Evolutionary conservation across 2,797 vertebrate genomes (phyloP).

Genomic region (Antrozous pallidus): DNA sequence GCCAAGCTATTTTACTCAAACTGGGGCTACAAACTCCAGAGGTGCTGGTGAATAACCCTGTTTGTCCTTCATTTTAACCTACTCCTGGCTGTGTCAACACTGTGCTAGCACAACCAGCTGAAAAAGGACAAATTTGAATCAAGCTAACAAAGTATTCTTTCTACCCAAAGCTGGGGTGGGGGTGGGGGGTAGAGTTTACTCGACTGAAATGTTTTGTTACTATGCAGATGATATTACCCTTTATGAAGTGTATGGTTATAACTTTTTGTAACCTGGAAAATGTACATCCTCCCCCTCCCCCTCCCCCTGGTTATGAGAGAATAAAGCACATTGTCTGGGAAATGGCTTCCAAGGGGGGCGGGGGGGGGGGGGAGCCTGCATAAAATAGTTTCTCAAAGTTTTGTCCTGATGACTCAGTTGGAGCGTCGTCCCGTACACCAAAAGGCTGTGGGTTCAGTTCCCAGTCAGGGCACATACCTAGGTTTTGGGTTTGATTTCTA

Average conservation of each 20-base stretch:
- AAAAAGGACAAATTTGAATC: neutral
- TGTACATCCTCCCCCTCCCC: accelerated
- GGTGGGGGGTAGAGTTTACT: neutral
- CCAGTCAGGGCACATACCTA: neutral
- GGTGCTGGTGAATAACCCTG: neutral
- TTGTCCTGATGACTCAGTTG: neutral
- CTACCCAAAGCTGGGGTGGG: neutral
- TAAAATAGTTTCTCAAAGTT: neutral
- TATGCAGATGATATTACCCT: neutral
- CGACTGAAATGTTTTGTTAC: neutral
- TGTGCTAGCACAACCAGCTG: neutral
- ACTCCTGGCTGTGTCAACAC: neutral
- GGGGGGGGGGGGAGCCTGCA: accelerated
- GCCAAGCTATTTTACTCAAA: neutral
- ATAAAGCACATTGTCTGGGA: neutral
- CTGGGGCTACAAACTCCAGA: neutral
- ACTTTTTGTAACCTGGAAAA: neutral
- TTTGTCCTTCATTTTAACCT: neutral
- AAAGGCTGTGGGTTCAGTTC: neutral
- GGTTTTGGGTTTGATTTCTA: neutral
- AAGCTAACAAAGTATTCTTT: neutral
- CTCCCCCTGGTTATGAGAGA: neutral
- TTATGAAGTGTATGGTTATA: neutral
- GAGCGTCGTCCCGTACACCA: neutral
- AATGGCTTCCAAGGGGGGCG: neutral